Base-by-base conservation (phyloP, 2,797 vertebrate species). In the Siniperca scherzeri region DNA sequence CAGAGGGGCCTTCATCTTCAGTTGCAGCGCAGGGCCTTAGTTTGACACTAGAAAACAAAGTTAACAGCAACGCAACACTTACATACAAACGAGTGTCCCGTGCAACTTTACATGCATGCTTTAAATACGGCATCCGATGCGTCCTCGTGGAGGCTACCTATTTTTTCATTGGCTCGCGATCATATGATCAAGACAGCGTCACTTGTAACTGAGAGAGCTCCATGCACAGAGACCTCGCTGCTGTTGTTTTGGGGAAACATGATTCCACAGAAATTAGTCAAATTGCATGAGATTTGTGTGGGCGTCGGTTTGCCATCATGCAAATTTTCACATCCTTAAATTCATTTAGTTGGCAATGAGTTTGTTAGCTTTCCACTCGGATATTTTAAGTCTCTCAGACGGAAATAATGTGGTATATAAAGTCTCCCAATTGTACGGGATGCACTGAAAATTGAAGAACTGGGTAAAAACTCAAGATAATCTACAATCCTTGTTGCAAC, bases 121-220 rank as follows among this genome's bases (percentile, higher is more conserved):
- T 91, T 92, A 91, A 87, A 92, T 88, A 81, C 19, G 4, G 7
- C 33, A 12, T 10, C 78, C 16, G 1, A 0, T 0, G 10, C 80
- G 72, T 81, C 83, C 84, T 62, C 21, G 21, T 81, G 21, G 5
- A 6, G 1, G 25, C n/a, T 8, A 0, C 1, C 22, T 27, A 1
- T 22, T 53, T 80, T 90, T 2, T 92, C 85, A 95, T 95, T 95
- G 95, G 94, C 74, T 90, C 5, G 5, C 0, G 33, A 4, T 70
- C 70, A 77, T 1, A 7, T 64, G 89, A 81, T 12, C 25, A 1
- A 3, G 17, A 1, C 0, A 0, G 70, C 92, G 87, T 95, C 92
- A 95, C 69, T 67, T 87, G 82, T 90, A 61, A 7, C 92, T 36
- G 80, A 80, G 5, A 62, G 38, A 48, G 2, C 22, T 16, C 1